Conservation (phyloP, 2,113 vertebrate genomes). For the Dromas ardeola region DNA sequence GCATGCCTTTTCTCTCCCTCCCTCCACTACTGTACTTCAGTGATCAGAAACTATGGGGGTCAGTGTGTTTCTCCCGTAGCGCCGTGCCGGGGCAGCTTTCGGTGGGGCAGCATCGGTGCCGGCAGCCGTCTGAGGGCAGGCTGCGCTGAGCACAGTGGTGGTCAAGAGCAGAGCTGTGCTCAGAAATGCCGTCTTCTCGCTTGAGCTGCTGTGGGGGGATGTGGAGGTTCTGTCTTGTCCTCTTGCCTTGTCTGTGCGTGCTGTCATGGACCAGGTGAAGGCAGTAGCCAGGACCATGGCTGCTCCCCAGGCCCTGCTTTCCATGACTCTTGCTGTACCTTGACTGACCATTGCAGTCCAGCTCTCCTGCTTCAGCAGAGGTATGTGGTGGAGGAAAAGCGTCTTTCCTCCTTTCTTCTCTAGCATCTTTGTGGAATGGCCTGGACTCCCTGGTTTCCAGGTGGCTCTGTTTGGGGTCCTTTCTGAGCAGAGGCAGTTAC, state of each 20-base stretch:
- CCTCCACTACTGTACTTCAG: neutral
- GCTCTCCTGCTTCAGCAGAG: neutral
- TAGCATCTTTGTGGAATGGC: neutral
- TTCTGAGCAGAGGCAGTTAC: neutral
- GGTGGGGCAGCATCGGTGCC: neutral
- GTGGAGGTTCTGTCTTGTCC: neutral
- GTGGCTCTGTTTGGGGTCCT: neutral
- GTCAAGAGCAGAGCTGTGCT: neutral
- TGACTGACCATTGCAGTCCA: neutral
- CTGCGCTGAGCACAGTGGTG: neutral
- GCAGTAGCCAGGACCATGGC: neutral
- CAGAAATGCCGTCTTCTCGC: rapidly evolving
- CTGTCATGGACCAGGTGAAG: neutral
- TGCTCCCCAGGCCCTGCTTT: neutral
- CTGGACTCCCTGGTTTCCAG: neutral
- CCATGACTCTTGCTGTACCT: neutral
- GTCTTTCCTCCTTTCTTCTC: neutral
- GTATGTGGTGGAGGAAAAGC: neutral
- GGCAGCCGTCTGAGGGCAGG: neutral
- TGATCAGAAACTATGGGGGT: neutral
- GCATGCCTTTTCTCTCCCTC: neutral
- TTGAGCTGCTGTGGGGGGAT: neutral
- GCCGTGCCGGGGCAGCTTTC: neutral
- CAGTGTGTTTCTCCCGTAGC: rapidly evolving
- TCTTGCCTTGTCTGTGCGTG: neutral